A percentile compares a stretch with the other conserved stretches of the same genome.
phyloP scores from a whole-genome alignment of 2,113 vertebrate genomes.

The Trachemys scripta region DNA sequence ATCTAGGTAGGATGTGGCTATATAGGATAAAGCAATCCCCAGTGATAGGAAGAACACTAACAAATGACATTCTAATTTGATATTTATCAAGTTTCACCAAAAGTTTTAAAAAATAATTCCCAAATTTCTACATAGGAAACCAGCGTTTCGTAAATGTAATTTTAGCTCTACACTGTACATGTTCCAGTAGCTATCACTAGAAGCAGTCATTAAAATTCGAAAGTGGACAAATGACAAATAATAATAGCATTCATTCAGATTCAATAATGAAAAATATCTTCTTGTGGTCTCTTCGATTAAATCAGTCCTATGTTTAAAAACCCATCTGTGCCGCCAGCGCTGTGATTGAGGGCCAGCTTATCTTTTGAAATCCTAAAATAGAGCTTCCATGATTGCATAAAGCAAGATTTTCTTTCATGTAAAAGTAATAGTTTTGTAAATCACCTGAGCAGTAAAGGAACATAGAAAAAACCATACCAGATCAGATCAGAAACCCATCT shows the following conservation, averaged over 20 bases:
- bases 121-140: not conserved
- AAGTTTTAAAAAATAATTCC: not conserved
- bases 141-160: not conserved
- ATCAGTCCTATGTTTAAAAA: constrained; percentile 1
- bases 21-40: not conserved
- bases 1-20: not conserved
- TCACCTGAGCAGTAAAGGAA: not conserved
- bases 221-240: constrained; percentile 12
- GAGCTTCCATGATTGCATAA: not conserved
- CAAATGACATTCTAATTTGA: not conserved
- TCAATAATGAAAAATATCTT: not conserved
- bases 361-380: constrained; percentile 43
- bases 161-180: not conserved
- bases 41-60: not conserved
- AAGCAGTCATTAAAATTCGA: not conserved
- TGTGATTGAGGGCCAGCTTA: constrained; percentile 34
- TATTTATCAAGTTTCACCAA: not conserved
- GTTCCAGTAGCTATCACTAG: not conserved
- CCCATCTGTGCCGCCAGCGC: not conserved
- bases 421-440: constrained; percentile 12
- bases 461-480: not conserved
- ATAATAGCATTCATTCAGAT: not conserved
- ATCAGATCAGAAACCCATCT: not conserved
- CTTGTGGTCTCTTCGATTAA: constrained; percentile 35
- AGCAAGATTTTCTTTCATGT: constrained; percentile 28